Base-by-base conservation (phyloP, 2,113 vertebrate genomes). In the Orcinus orca region DNA sequence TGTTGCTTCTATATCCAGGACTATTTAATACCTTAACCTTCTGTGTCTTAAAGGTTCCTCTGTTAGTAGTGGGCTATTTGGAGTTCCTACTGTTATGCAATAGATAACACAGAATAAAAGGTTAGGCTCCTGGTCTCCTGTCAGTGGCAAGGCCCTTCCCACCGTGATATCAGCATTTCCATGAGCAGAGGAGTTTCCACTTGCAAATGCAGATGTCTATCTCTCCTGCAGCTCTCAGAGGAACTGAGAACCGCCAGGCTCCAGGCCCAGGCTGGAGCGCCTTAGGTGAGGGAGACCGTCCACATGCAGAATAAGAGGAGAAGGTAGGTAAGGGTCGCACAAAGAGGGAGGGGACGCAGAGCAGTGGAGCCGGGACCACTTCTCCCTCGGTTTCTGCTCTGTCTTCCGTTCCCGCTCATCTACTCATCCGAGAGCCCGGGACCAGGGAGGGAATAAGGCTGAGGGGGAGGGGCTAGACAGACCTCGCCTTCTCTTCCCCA, bases 361-460 rank as follows among this genome's bases (percentile, higher is more conserved):
- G 9, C 50, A 31, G n/a, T 33, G 47, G 47, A 26, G 6, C 38
- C 71, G 33, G 38, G n/a, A 31, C 2, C 6, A 53, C 29, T 85
- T 80, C 63, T 71, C 58, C 70, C 53, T 70, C 14, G 0, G 2
- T 47, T 67, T 50, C 84, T 82, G 31, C 12, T 36, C 70, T 14
- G 26, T 11, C 53, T 65, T 44, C 67, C 41, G 41, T 31, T 25
- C 44, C n/a, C 17, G 4, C 25, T 21, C 62, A 21, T 13, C 18
- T 13, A 3, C 76, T 23, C 47, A 79, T 9, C 21, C 2, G 14
- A 18, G 53, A 38, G 33, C 31, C 0, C 0, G 26, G 55, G 18
- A 41, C 3, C 0, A 41, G 41, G 33, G 41, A 29, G 17, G 29
- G 17, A n/a, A 2, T 17, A 20, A 80, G 70, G 29, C n/a, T 29